A percentile compares a stretch with the other conserved stretches of the same genome.
phyloP scores from a whole-genome alignment of 1,140 invertebrate species.

The Epicauta chinensis region DNA sequence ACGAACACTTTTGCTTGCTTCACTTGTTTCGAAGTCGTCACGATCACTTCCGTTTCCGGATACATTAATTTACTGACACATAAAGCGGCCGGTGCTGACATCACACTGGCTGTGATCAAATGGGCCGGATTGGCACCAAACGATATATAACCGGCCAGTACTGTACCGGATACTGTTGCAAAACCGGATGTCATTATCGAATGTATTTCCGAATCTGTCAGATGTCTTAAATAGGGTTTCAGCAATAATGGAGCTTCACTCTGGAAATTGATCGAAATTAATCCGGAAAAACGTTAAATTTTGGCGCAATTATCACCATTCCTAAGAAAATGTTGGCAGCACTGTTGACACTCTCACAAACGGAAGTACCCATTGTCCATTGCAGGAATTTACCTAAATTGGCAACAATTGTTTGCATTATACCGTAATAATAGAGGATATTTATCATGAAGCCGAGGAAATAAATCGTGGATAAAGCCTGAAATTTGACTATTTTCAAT shows the following conservation, averaged over 20 bases:
- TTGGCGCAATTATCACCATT: conserved; percentile 59
- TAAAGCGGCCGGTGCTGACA: conserved; percentile 90
- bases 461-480: too few relatives aligned
- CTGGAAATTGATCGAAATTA: conserved; percentile 47
- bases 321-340: conserved; percentile 87
- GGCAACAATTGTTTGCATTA: conserved; percentile 83
- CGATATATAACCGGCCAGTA: conserved; percentile 80
- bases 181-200: conserved; percentile 91
- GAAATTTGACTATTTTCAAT: too few relatives aligned
- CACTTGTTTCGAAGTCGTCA: conserved; percentile 55
- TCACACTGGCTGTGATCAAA: conserved; percentile 84
- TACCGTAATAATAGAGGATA: conserved; percentile 80
- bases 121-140: conserved; percentile 81
- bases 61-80: conserved; percentile 85
- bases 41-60: conserved; percentile 77
- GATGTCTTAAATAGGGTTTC: conserved; percentile 70
- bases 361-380: conserved; percentile 72
- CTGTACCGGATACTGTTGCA: conserved; percentile 82
- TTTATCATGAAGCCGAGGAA: conserved; percentile 87
- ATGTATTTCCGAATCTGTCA: conserved; percentile 88
- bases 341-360: conserved; percentile 87
- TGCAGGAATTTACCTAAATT: conserved; percentile 75
- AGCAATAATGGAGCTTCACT: conserved; percentile 84
- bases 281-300: too few relatives aligned
- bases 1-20: conserved; percentile 19